Base-by-base conservation (phyloP, 2,113 vertebrate genomes). In the Hemiscyllium ocellatum region DNA sequence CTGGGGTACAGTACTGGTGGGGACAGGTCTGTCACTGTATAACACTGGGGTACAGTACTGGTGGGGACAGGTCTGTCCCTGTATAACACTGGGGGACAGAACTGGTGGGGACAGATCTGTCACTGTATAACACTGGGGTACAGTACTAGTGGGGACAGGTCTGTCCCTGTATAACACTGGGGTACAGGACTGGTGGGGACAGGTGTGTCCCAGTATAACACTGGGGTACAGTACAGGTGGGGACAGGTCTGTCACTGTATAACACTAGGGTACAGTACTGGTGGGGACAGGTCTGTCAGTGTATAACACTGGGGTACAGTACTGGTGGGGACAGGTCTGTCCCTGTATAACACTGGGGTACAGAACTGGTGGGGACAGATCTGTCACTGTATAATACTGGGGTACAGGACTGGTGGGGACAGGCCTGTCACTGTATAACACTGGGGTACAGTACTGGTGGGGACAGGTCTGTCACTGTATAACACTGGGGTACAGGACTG, bases 101-200 rank as follows among this genome's bases (percentile, higher is more conserved):
- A 86, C 83, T 26, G 20, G 83, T 86, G 78, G 78, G 78, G 1
- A 37, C n/a, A 37, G 78, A 1, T 47, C 20, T 50, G 47, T 86
- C 19, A 52, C 42, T 86, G 42, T 50, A 86, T 22, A 86, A 80
- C 72, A 76, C 72, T 76, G 26, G 42, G 20, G 47, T 50, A 86
- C 20, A 86, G 83, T 50, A 86, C 83, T 26, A 6, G 83, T 86
- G 83, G 19, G 70, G 69, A 24, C 4, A 4, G 69, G 69, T 42
- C 78, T 83, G 78, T 83, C 78, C 5, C 78, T 87, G n/a, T 83
- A 83, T 83, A 83, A 83, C 85, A 52, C 85, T 86, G 42, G 42
- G 20, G 47, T 50, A 86, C 20, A 86, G 83, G 24, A 86, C 83
- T 24, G 6, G 83, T 86, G 83, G 4, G 70, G 69, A 70, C 22